Evolutionary conservation across 2,797 vertebrate genomes (phyloP).

Genomic region (Heliangelus exortis): DNA sequence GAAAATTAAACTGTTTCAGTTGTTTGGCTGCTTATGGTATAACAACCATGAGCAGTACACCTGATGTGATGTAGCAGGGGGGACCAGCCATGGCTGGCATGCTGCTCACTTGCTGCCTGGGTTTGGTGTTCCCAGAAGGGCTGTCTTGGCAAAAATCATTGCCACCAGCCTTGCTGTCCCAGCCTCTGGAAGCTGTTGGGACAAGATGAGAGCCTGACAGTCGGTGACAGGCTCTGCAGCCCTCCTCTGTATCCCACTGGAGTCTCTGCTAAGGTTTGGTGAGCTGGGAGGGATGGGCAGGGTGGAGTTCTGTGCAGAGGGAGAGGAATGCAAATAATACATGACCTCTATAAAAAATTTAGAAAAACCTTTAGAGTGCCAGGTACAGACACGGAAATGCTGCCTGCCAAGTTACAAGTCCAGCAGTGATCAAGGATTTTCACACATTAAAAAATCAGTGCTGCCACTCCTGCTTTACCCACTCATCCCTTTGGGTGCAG

Average conservation of each 20-base stretch:
- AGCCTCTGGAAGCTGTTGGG: background rate
- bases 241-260: background rate
- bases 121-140: background rate
- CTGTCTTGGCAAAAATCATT: background rate
- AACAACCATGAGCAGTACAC: fast-evolving
- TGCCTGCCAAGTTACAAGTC: background rate
- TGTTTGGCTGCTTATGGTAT: background rate
- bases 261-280: background rate
- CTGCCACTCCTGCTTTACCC: background rate
- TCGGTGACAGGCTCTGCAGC: background rate
- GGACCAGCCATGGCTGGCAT: background rate
- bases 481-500: fast-evolving
- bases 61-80: background rate
- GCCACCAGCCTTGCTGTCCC: background rate
- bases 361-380: background rate
- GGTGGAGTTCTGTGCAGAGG: background rate
- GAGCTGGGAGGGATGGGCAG: background rate
- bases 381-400: background rate
- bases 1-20: background rate
- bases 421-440: background rate
- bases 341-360: background rate
- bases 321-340: constrained; percentile 3
- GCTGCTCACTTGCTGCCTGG: background rate
- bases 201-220: background rate
- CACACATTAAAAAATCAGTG: background rate